Evolutionary conservation across 2,113 vertebrate species (phyloP), one percentile per base, ranked within the genome.

Genomic region (Odontesthes bonariensis): DNA sequence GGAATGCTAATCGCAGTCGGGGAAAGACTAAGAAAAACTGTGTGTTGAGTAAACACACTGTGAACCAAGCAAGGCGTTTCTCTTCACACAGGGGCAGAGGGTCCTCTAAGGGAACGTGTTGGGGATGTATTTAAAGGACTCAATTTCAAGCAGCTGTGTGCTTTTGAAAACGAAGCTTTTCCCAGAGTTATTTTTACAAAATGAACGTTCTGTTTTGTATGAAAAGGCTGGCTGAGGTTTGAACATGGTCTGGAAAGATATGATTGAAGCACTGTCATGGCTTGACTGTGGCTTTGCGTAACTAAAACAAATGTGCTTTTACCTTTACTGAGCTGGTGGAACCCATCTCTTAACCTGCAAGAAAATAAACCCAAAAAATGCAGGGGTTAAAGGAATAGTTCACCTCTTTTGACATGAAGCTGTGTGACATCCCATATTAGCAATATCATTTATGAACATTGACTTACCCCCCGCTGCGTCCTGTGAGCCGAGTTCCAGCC

Each of bases 1-100:
- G 1, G 82, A 80, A 85, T 85, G 70, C 76, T 84, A 86, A 88
- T 86, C 44, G 13, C 69, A 58, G 75, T 52, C 59, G 79, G 81
- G 27, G 51, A 59, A 77, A 71, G 75, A 77, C 5, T 0, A 54
- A 59, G 54, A 33, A 54, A 16, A 20, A 33, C 3, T n/a, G 40
- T n/a, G 71, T 60, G 71, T 76, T 59, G 64, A 54, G 69, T 58
- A 86, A 84, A 80, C 55, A 58, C 68, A n/a, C 49, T 8, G 22
- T 17, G 63, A 81, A 40, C 8, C 60, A 16, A 12, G 77, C 56
- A 62, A 79, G 82, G 72, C 82, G 63, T 10, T 61, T 52, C 57
- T 79, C 60, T 67, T 56, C 51, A 58, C 76, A 47, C 27, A 3
- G 69, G 60, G 66, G 49, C 67, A 3, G 16, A 10, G 67, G 64